Conservation (phyloP, 2,888 invertebrate species). For the Volucella inanis region DNA sequence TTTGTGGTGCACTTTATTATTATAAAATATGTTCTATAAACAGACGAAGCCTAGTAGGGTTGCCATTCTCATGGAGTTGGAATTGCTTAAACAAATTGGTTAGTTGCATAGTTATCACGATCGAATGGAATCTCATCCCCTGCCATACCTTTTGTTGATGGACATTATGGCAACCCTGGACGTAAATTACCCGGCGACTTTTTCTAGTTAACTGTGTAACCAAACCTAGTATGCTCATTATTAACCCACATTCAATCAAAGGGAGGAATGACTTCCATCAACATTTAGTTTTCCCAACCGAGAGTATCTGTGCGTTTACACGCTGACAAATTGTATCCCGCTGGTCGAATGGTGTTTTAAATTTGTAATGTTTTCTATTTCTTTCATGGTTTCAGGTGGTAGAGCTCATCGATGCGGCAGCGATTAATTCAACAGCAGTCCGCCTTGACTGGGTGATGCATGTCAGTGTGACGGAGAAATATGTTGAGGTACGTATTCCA, state of each 20-base stretch:
- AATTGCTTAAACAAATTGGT: too few species aligned
- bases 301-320: slow-evolving; percentile 23
- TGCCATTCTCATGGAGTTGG: too few species aligned
- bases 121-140: too few species aligned
- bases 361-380: slow-evolving; percentile 25
- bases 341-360: not conserved
- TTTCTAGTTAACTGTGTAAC: too few species aligned
- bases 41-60: slow-evolving; percentile 8
- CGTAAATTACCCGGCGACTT: too few species aligned
- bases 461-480: slow-evolving; percentile 82
- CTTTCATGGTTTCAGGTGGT: slow-evolving; percentile 85
- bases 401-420: slow-evolving; percentile 86
- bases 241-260: slow-evolving; percentile 61
- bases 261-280: slow-evolving; percentile 34
- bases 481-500: slow-evolving; percentile 81
- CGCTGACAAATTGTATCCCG: slow-evolving; percentile 5
- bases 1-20: slow-evolving; percentile 16
- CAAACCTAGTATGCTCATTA: slow-evolving; percentile 45
- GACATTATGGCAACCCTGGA: too few species aligned
- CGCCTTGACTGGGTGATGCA: slow-evolving; percentile 84
- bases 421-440: slow-evolving; percentile 85
- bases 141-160: too few species aligned
- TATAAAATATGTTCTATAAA: not conserved
- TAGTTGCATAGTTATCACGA: too few species aligned
- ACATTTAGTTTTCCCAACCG: slow-evolving; percentile 40